Percentiles rank a stretch among this genome's conserved stretches.
Conservation (phyloP, 2,113 vertebrate genomes). For the Hiodon tergisus region DNA sequence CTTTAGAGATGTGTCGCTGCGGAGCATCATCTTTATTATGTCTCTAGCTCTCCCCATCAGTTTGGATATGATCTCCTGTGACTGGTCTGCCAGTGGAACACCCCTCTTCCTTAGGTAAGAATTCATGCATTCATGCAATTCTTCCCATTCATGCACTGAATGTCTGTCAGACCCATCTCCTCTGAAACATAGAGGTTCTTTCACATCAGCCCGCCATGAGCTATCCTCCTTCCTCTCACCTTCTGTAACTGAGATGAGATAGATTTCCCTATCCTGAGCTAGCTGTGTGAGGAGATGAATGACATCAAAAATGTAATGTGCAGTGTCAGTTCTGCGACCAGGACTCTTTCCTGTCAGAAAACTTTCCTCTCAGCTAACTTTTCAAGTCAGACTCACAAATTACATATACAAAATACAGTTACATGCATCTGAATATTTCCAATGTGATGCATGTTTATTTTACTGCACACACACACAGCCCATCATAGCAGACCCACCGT, state of each 20-base stretch:
- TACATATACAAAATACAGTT: too few relatives aligned
- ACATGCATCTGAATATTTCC: too few relatives aligned
- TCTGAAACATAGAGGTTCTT: slow-evolving; percentile 18
- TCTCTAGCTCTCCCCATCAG: slow-evolving; percentile 22
- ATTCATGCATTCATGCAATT: slow-evolving; percentile 14
- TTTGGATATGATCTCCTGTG: slow-evolving; percentile 21
- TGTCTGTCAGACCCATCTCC: slow-evolving; percentile 26
- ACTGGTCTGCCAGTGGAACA: slow-evolving; percentile 10
- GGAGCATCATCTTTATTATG: slow-evolving; percentile 19
- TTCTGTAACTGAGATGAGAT: neutral
- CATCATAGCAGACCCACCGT: too few relatives aligned
- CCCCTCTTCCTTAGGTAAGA: slow-evolving; percentile 27
- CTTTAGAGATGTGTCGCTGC: slow-evolving; percentile 20
- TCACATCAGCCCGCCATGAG: slow-evolving; percentile 21
- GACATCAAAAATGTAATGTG: too few relatives aligned
- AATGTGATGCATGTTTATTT: too few relatives aligned
- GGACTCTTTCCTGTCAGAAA: too few relatives aligned
- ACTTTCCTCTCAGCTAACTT: too few relatives aligned
- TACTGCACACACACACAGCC: too few relatives aligned
- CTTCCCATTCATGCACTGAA: slow-evolving; percentile 29
- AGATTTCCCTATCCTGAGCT: too few relatives aligned
- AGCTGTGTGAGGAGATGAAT: too few relatives aligned
- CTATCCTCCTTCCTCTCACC: slow-evolving; percentile 22
- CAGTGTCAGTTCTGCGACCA: too few relatives aligned
- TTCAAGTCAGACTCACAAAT: too few relatives aligned